Percentiles rank a stretch among this genome's conserved stretches.
These are phyloP conservation scores for Capromys pilorides DNA, from an alignment of 2,797 vertebrate species.

Conservation along the genomic window DNA sequence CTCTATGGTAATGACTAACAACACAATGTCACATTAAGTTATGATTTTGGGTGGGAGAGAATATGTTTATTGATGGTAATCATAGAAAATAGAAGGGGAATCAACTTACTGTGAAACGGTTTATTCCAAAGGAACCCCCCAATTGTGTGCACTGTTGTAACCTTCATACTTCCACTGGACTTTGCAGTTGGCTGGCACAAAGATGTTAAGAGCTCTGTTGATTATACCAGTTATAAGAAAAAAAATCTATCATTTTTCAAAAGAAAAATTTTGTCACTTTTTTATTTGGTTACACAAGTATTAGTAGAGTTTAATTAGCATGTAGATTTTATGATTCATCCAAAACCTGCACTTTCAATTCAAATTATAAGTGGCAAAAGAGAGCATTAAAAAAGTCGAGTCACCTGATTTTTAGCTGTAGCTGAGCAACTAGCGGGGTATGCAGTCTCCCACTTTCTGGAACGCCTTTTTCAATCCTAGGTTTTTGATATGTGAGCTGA, in stretches of 20 bases:
- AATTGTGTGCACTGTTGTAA: background rate
- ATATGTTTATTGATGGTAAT: conserved; percentile 20
- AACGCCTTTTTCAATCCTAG: background rate
- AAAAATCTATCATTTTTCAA: background rate
- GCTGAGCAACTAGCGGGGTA: background rate
- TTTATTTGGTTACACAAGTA: conserved; percentile 9
- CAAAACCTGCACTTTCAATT: background rate
- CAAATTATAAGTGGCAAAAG: background rate
- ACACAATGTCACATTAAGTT: background rate
- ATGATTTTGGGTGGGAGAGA: background rate
- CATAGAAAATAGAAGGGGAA: conserved; percentile 31
- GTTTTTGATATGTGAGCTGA: background rate
- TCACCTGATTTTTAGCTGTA: background rate
- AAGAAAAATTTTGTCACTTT: conserved; percentile 11
- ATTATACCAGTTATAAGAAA: background rate
- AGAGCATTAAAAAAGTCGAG: background rate
- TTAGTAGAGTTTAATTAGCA: background rate
- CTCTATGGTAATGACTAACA: conserved; percentile 39
- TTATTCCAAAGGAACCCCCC: background rate
- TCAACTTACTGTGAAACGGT: background rate
- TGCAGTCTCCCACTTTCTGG: background rate
- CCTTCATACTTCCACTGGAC: background rate
- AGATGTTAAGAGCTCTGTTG: background rate
- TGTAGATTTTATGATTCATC: background rate
- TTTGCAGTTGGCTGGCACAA: background rate